Base-by-base conservation (phyloP, 37 sponge, comb jelly and placozoan genomes). In the Corticium candelabrum region DNA sequence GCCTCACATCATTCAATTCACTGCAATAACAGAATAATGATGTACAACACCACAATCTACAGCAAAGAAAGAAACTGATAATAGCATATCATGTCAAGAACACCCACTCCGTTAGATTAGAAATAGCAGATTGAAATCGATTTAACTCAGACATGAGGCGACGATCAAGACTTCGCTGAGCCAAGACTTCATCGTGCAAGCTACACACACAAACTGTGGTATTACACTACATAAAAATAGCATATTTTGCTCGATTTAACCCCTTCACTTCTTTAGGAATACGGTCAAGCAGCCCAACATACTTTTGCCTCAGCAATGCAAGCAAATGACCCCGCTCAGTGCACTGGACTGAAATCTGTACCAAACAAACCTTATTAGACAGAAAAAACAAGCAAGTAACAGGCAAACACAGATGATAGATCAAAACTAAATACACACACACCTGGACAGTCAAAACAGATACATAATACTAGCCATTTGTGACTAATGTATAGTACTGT, bases 101-200 rank as follows among this genome's bases (percentile, higher is more conserved):
- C 67, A 36, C 30, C 21, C 40, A 76, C 93, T 80, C 50, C 33
- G 96, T 83, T 35, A 97, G 82, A 68, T 70, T 68, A 3, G 90
- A 41, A 2, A 97, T 77, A 31, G 69, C 80, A 3, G 78, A 40
- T 77, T 89, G 88, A 83, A 98, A 98, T 31, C 78, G 70, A 38
- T 69, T 88, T 31, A 94, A 84, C 72, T 98, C 99, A 11, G 76
- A 34, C 1, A 89, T 81, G 34, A 98, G 84, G 30, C 87, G 90
- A 39, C 89, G 88, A 67, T 91, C 91, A 37, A 98, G 84, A 2
- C 93, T 87, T 79, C 95, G 81, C 87, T 98, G 99, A 7, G 96
- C 95, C 39, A 91, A 57, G 57, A 98, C 76, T 68, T 98, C 95
- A 67, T 98, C 85, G 79, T 98, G 93, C 1, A 98, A 82, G 57